Base-by-base conservation (phyloP, 35 echinoderm and acorn worm genomes). In the Anneissia japonica region DNA sequence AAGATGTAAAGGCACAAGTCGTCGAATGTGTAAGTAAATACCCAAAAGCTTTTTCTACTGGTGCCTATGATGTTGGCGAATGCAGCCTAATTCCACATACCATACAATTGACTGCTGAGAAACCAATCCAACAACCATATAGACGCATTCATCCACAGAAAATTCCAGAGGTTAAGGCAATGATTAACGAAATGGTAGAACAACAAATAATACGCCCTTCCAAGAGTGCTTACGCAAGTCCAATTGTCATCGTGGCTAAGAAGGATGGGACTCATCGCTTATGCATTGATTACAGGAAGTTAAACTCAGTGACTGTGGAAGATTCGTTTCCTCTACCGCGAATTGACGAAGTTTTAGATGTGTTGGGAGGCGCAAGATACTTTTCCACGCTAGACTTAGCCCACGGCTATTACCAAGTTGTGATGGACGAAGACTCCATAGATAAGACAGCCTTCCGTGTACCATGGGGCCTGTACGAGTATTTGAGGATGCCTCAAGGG, bases 221-320 rank as follows among this genome's bases (percentile, higher is more conserved):
- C 0, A 80, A 40, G 40, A 87, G 75, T 39, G 26, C 23, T 7
- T 87, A 9, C 79, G 76, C 85, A 4, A 46, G 73, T 10, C 85
- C 85, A 29, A 45, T 80, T 30, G 85, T 87, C 34, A 0, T 87
- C 6, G 85, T 87, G 0, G 0, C 32, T 0, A 87, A 87, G 76
- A 87, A 75, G 73, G 85, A 87, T 80, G 76, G 46, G 12, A 80
- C 73, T 3, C 0, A 79, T 3, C 74, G 73, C 40, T 17, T 87
- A 30, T 87, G 85, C 84, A 76, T 87, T 28, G 75, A 87, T 37
- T 87, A 87, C n/a, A 6, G 85, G 19, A 29, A 28, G 45, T 23
- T 74, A 91, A 83, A 36, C 87, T 77, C 35, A 29, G 4, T 14
- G 4, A 43, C 40, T 6, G 40, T 43, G 40, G 14, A 43, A 43